phyloP scores from a whole-genome alignment of 2,888 invertebrate species.

The Coremacera marginata region DNA sequence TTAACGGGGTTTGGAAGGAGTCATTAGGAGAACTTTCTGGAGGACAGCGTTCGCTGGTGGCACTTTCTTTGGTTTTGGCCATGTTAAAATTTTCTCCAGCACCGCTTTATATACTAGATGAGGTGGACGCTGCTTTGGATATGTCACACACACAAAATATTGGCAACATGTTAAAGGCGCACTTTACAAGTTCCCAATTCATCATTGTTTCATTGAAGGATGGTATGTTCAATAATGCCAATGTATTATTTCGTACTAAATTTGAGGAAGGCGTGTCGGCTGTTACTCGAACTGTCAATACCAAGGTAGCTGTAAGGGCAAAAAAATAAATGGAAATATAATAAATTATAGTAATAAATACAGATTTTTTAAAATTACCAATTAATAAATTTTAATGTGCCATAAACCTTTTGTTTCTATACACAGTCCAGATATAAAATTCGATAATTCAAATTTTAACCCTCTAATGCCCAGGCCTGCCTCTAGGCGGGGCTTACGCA shows the following conservation, averaged over 20 bases:
- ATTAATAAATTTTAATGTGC: background rate
- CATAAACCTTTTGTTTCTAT: too few relatives aligned
- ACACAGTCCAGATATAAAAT: too few relatives aligned
- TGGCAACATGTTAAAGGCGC: constrained; percentile 91
- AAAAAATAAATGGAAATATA: constrained; percentile 26
- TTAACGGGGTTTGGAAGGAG: constrained; percentile 96
- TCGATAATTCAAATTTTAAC: too few relatives aligned
- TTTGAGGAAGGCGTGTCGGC: constrained; percentile 96
- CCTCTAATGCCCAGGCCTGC: too few relatives aligned
- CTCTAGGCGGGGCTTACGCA: too few relatives aligned
- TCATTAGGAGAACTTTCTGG: constrained; percentile 95
- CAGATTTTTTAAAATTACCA: background rate
- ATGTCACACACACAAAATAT: constrained; percentile 99
- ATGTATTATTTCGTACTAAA: constrained; percentile 93
- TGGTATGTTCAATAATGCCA: constrained; percentile 99
- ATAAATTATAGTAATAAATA: background rate
- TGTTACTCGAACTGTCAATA: constrained; percentile 76
- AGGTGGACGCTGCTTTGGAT: constrained; percentile 98
- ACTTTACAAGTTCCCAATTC: constrained; percentile 94
- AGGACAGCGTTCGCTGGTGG: constrained; percentile 95
- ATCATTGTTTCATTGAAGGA: constrained; percentile 98
- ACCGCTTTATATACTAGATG: constrained; percentile 97
- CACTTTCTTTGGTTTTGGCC: constrained; percentile 94
- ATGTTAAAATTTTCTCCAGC: constrained; percentile 98
- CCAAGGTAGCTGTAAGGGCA: constrained; percentile 40